Base-by-base conservation (phyloP, 1,140 invertebrate genomes). In the Cydia pomonella region DNA sequence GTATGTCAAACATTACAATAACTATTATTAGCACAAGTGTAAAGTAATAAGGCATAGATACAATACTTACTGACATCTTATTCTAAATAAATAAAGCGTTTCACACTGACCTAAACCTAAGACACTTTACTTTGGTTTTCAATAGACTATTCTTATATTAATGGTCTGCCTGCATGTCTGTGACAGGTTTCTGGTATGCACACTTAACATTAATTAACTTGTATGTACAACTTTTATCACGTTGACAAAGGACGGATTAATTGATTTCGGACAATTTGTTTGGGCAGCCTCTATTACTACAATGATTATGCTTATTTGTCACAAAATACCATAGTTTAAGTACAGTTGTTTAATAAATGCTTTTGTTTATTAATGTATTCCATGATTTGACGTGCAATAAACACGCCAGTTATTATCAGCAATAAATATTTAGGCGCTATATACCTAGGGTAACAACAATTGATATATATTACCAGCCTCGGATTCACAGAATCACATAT, bases 101-200 rank as follows among this genome's bases (percentile, higher is more conserved):
- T 90, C 80, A 91, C 86, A 87, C 87, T 89, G 84, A 85, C 89
- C 87, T 92, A 88, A 86, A 79, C 6, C 27, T 81, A 85, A 87
- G 82, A 92, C 84, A 91, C 82, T 87, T 86, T 80, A 91, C 90
- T 92, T 92, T 92, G 90, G 90, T 92, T 90, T 88, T 77, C 82
- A 89, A 82, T 87, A 82, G 84, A 90, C 87, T 88, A 77, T 76
- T 73, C 72, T 59, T 73, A 81, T 27, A 78, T 75, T 63, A 72
- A 63, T 66, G 25, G 21, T 50, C 29, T 23, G 38, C 66, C 23
- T 76, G 47, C 9, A 72, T 50, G 7, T 13, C 44, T 66, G 16
- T 38, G 2, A 21, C 64, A 33, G 64, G 64, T 18, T 41, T 66
- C 73, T 73, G 73, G 64, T 71, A 71, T 16, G 21, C 64, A 18